Evolutionary conservation across 2,797 vertebrate genomes (phyloP).

Genomic region (Hippoglossus hippoglossus): DNA sequence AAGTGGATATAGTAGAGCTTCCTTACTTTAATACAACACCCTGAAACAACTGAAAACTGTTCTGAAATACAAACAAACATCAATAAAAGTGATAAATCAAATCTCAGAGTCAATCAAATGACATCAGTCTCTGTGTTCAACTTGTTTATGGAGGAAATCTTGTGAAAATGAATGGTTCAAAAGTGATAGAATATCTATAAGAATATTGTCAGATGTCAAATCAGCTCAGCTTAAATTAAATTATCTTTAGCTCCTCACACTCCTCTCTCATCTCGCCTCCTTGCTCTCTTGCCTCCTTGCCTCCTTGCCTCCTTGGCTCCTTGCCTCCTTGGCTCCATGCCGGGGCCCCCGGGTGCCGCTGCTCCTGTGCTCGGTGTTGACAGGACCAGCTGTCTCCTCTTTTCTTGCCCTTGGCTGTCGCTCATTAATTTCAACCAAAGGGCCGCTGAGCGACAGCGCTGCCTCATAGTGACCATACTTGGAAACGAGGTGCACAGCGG

Average conservation of each 20-base stretch:
- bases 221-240: neutral
- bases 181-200: too few relatives aligned
- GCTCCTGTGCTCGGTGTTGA: constrained; percentile 84
- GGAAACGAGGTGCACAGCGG: constrained; percentile 84
- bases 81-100: too few relatives aligned
- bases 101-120: too few relatives aligned
- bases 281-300: neutral
- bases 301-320: neutral
- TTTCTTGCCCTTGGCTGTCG: constrained; percentile 91
- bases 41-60: too few relatives aligned
- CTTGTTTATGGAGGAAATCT: too few relatives aligned
- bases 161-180: too few relatives aligned
- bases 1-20: too few relatives aligned
- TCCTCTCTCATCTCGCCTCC: neutral
- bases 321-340: neutral
- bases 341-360: constrained; percentile 61
- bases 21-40: too few relatives aligned
- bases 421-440: constrained; percentile 93
- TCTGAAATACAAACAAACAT: too few relatives aligned
- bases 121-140: too few relatives aligned
- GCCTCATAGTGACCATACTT: constrained; percentile 93
- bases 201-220: neutral
- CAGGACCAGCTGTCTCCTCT: constrained; percentile 93
- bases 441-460: constrained; percentile 88
- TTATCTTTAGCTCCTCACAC: too few relatives aligned